Evolutionary conservation across 2,888 invertebrate species (phyloP).

Genomic region (Glaucopsyche alexis): DNA sequence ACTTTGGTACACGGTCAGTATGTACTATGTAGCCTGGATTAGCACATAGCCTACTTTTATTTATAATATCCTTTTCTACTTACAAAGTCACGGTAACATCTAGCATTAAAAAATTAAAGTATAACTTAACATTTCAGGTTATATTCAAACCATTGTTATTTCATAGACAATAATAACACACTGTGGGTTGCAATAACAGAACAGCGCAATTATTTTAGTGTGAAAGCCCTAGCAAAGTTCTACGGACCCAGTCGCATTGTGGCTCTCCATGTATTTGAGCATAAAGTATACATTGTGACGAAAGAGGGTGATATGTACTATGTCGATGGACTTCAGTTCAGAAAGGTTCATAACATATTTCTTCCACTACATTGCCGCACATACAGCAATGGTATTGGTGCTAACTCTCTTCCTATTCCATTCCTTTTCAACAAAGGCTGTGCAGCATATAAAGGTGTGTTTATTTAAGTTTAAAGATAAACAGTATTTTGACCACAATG

Average conservation of each 20-base stretch:
- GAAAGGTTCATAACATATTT: neutral
- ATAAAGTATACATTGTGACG: neutral
- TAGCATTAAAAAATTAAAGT: no score
- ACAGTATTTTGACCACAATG: no score
- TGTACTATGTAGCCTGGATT: no score
- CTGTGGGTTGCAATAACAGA: conserved; percentile 32
- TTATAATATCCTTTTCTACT: no score
- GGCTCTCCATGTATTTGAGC: neutral
- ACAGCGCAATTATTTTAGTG: conserved; percentile 30
- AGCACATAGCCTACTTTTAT: no score
- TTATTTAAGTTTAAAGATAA: no score
- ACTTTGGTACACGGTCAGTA: no score
- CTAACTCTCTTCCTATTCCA: conserved; percentile 29
- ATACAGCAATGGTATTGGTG: neutral
- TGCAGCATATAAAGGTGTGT: conserved; percentile 14
- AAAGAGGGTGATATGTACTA: conserved; percentile 40
- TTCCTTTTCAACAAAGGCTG: conserved; percentile 45
- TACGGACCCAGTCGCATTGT: conserved; percentile 29
- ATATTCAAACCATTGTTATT: conserved; percentile 35
- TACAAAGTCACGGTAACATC: no score
- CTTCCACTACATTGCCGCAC: neutral
- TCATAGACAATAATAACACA: conserved; percentile 32
- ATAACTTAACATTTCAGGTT: conserved; percentile 33
- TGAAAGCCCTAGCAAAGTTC: conserved; percentile 32
- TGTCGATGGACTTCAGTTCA: conserved; percentile 16